Base-by-base conservation (phyloP, 2,888 invertebrate genomes). In the Drosophila stalkeri region DNA sequence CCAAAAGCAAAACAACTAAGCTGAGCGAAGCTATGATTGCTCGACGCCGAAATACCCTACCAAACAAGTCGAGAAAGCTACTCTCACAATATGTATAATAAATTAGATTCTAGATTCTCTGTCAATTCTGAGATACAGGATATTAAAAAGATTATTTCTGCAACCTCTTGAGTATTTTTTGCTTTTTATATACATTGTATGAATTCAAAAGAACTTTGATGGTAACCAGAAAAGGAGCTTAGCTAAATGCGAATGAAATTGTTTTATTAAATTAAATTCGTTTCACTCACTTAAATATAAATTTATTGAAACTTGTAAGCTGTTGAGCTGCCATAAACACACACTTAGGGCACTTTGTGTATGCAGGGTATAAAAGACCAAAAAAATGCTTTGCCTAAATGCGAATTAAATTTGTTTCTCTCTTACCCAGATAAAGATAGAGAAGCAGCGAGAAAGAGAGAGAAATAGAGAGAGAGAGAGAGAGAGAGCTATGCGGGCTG, bases 381-480 rank as follows among this genome's bases (percentile, higher is more conserved):
- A 61, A 64, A 64, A 64, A 75, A 64, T 72, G 60, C 64, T 70
- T 71, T 66, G 75, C 77, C 86, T 75, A 89, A 86, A 86, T 86
- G 87, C 84, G 85, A 86, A 86, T 89, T 86, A 86, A 86, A 86
- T 86, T 86, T 79, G 89, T 70, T 65, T 72, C 59, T 55, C 63
- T 46, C 41, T 71, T 49, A 56, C 56, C 41, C 41, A 55, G 4
- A 2, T 11, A n/a, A 31, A 11, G n/a, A 6, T n/a, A 0, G 31
- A 11, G 3, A 23, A 16, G 2, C n/a, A 51, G 18, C 3, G 12
- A 1, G 11, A 4, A 16, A 9, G 16, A 27, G 4, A 2, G n/a
- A n/a, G 49, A 11, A n/a, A 6, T n/a, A 0, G 31, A 9, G 2
- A 23, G 14, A 9, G 47, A 49, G n/a, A 7, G 11, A 1, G n/a